Base-by-base conservation (phyloP, 2,113 vertebrate species). In the Thymallus thymallus region DNA sequence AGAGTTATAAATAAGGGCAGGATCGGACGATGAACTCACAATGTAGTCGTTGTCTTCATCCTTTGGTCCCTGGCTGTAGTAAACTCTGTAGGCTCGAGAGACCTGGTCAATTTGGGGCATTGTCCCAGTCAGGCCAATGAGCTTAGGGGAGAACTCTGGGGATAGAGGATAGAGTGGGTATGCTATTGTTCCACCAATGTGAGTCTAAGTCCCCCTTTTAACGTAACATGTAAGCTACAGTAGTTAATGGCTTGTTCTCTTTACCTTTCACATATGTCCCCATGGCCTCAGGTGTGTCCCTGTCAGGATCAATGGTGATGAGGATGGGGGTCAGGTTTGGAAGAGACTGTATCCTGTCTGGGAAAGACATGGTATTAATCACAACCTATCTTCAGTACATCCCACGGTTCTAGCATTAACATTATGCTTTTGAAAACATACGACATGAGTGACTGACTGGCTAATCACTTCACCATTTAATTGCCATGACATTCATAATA, bases 41-140 rank as follows among this genome's bases (percentile, higher is more conserved):
- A 99, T 99, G 88, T 99, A 99, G 88, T 99, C 98, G 0, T 92
- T 93, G 81, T 99, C 98, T 61, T 99, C 96, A 1, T 98, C 98
- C 84, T 93, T 97, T n/a, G 98, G 98, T 23, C 98, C 97, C 26
- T 96, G 93, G 0, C 98, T 99, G 84, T 95, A 98, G 80, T 99
- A 99, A 0, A 99, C 98, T 76, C 98, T 90, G 85, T 94, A 99
- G 0, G 95, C 90, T 86, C 94, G 91, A 75, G 98, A 95, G 3
- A 96, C 95, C 29, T 94, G 84, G 48, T 94, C 92, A 0, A 99
- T 78, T 87, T 96, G 92, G 35, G 91, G 89, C 46, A 46, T 71
- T 0, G 90, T 90, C 32, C 97, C 98, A 5, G 97, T 98, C 90
- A 99, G 86, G 62, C 98, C 97, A 0, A 98, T 85, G 82, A 99